Base-by-base conservation (phyloP, 2,797 vertebrate genomes). In the Sphenopsis melanotis region DNA sequence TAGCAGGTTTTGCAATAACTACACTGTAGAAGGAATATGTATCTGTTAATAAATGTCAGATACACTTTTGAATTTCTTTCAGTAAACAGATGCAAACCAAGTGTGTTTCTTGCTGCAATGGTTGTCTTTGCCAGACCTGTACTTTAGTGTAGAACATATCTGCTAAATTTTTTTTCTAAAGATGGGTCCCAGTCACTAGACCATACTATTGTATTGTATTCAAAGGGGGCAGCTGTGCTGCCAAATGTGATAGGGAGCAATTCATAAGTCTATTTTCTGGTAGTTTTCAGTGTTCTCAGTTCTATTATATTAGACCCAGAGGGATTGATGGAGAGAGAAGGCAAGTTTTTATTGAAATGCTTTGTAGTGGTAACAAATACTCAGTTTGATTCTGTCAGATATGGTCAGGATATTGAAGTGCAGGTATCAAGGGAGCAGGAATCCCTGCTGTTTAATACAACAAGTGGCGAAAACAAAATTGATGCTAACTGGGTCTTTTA, bases 1-100 rank as follows among this genome's bases (percentile, higher is more conserved):
- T 93, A 61, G 23, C 41, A 87, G 47, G 90, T 96, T 71, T 81
- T 93, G 70, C 87, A 93, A 65, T 93, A 86, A 78, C 39, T 93
- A 53, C 27, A 41, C 83, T 92, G 68, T 32, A 82, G 84, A 42
- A 70, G 64, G 42, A 90, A 94, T 89, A 42, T n/a, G 5, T 91
- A 44, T 82, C 79, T 81, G 27, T 76, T 84, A 84, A 69, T 93
- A 94, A 96, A 85, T 56, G 69, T 82, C 53, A 94, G 8, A 34
- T 75, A 63, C 53, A 68, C 65, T 60, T 59, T 16, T 76, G 42
- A 88, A 89, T 93, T 95, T 93, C 77, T 57, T 93, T 11, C 36
- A 59, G 47, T 69, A 82, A 84, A 75, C 65, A 90, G 68, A 89
- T 79, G 68, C 74, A 85, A 83, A 77, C 37, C 55, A 47, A 70